These are phyloP conservation scores for Syngnathus floridae DNA, from an alignment of 2,113 vertebrate genomes.

Conservation along the genomic window DNA sequence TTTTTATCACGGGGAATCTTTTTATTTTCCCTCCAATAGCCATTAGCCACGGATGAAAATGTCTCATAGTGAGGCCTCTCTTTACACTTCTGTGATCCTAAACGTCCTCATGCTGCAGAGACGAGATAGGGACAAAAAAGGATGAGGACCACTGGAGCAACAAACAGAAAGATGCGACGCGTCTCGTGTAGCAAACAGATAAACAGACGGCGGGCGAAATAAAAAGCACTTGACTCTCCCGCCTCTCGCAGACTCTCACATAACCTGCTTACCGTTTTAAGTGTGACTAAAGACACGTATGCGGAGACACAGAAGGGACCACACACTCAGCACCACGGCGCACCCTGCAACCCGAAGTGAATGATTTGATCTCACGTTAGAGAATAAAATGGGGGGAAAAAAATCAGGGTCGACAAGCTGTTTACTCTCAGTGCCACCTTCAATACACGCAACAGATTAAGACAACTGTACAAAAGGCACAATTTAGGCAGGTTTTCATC, in stretches of 20 bases:
- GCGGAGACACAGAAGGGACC: conserved; percentile 32
- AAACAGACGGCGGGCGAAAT: conserved; percentile 40
- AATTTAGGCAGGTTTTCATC: conserved; percentile 27
- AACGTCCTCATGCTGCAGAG: conserved; percentile 26
- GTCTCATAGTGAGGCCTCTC: conserved; percentile 7
- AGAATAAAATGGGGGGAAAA: conserved; percentile 4
- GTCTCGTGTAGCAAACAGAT: conserved; percentile 20
- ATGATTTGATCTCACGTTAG: conserved; percentile 9
- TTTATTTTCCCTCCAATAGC: neutral
- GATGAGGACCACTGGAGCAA: conserved; percentile 26
- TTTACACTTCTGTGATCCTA: conserved; percentile 20
- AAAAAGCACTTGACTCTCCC: conserved; percentile 26
- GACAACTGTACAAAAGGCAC: conserved; percentile 11
- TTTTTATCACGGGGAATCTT: neutral
- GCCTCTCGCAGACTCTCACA: conserved; percentile 37
- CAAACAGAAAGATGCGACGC: conserved; percentile 11
- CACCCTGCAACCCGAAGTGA: conserved; percentile 8
- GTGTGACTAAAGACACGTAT: conserved; percentile 49
- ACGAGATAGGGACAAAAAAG: conserved; percentile 30
- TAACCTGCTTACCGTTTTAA: conserved; percentile 53
- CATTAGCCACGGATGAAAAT: neutral
- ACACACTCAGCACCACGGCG: conserved; percentile 17
- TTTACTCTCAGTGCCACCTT: conserved; percentile 14
- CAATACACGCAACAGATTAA: conserved; percentile 13
- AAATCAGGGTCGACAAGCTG: conserved; percentile 14